Conservation (phyloP, 2,113 vertebrate genomes). For the Phyllostomus discolor region DNA sequence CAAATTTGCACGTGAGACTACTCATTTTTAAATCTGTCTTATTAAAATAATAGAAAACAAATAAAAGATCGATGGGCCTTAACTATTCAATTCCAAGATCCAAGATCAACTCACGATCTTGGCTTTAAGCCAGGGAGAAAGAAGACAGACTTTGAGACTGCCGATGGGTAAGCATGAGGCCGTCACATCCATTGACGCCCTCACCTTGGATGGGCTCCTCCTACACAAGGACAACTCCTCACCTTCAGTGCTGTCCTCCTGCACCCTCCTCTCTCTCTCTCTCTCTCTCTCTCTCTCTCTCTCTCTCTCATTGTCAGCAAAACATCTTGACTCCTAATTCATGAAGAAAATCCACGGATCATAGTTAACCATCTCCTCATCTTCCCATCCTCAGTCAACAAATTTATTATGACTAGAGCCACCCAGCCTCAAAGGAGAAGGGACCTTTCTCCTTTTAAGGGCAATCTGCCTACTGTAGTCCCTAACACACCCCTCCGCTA, state of each 20-base stretch:
- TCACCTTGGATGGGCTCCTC: background rate
- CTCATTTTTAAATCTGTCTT: background rate
- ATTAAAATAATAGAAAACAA: background rate
- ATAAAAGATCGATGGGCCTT: background rate
- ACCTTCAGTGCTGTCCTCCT: background rate
- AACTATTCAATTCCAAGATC: background rate
- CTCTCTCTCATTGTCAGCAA: background rate
- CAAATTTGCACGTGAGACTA: background rate
- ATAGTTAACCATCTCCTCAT: background rate
- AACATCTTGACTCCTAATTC: background rate
- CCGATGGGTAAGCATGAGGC: background rate
- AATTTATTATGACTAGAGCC: background rate
- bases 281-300: no score
- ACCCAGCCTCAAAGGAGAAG: background rate
- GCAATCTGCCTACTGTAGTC: background rate
- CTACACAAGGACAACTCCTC: background rate
- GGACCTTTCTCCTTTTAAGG: background rate
- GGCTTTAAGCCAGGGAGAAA: background rate
- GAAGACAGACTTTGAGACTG: background rate
- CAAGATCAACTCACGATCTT: background rate
- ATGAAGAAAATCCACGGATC: background rate
- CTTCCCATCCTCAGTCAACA: background rate
- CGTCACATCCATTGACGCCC: rapidly evolving
- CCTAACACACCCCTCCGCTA: background rate
- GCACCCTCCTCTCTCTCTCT: background rate